Evolutionary conservation across 64 coral and sea anemone species (phyloP), one percentile per base, ranked within the genome.

Genomic region (Pachyseris speciosa): DNA sequence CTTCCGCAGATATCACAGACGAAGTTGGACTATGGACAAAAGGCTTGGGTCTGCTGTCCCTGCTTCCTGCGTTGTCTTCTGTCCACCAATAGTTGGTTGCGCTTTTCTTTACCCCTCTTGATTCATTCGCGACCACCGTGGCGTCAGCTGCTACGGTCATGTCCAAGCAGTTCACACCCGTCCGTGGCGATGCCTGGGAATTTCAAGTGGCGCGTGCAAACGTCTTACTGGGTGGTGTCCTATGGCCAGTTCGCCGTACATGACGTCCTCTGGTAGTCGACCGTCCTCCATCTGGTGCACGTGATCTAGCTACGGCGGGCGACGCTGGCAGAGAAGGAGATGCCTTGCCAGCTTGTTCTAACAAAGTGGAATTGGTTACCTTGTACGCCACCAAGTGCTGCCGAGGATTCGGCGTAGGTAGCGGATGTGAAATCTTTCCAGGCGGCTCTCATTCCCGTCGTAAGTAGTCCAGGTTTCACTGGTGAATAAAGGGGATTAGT

Each of bases 391-490:
- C n/a, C n/a, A n/a, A n/a, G n/a, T n/a, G n/a, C n/a, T n/a, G n/a
- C n/a, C n/a, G n/a, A n/a, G n/a, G n/a, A n/a, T n/a, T n/a, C n/a
- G n/a, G n/a, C n/a, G n/a, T n/a, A n/a, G n/a, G n/a, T n/a, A n/a
- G n/a, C n/a, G n/a, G n/a, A n/a, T 20, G 58, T 63, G 58, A 49
- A 24, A 58, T 32, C 48, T 59, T 24, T 64, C 53, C 78, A 64
- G 17, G 32, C 51, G 7, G 26, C 61, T 30, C 17, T 63, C 31
- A 36, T 83, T 49, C 37, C 28, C 37, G n/a, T n/a, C n/a, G n/a
- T n/a, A 37, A 7, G 78, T 83, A 17, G 26, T 80, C 27, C 77
- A 80, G 0, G 45, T 55, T 51, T 80, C 77, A 80, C 49, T 55
- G 20, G n/a, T n/a, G n/a, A n/a, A n/a, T n/a, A n/a, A n/a, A n/a